A percentile compares a stretch with the other conserved stretches of the same genome.
Evolutionary conservation across 2,888 invertebrate genomes (phyloP).

Genomic region (Osmoderma eremita): DNA sequence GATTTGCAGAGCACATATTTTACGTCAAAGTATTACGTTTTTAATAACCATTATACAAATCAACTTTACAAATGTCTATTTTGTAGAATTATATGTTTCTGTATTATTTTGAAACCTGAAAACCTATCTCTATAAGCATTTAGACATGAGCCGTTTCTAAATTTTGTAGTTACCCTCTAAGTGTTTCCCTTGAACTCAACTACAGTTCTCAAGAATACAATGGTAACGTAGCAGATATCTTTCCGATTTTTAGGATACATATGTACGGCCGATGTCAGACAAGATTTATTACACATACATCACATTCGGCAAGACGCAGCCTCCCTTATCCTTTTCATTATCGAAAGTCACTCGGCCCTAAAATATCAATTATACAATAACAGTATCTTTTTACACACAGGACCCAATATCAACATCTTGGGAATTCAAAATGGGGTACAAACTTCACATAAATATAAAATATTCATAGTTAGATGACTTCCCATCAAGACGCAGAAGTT

Average conservation of each 20-base stretch:
- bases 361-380: conserved; percentile 31
- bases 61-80: too few relatives aligned
- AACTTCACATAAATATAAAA: conserved; percentile 22
- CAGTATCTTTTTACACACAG: conserved; percentile 16
- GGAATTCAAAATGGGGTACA: conserved; percentile 24
- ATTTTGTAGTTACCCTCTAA: too few relatives aligned
- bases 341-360: conserved; percentile 7
- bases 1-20: too few relatives aligned
- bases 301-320: background rate
- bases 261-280: background rate
- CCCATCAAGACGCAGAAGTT: background rate
- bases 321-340: conserved; percentile 26
- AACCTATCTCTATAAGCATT: too few relatives aligned
- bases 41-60: too few relatives aligned
- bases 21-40: too few relatives aligned
- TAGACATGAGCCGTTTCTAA: too few relatives aligned
- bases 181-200: too few relatives aligned
- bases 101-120: too few relatives aligned
- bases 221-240: background rate
- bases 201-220: too few relatives aligned
- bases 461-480: conserved; percentile 15
- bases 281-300: conserved; percentile 32
- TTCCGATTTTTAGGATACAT: conserved; percentile 2
- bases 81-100: too few relatives aligned
- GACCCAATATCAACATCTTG: background rate